A percentile compares a stretch with the other conserved stretches of the same genome.
Evolutionary conservation across 2,113 vertebrate genomes (phyloP).

Genomic region (Alligator mississippiensis): DNA sequence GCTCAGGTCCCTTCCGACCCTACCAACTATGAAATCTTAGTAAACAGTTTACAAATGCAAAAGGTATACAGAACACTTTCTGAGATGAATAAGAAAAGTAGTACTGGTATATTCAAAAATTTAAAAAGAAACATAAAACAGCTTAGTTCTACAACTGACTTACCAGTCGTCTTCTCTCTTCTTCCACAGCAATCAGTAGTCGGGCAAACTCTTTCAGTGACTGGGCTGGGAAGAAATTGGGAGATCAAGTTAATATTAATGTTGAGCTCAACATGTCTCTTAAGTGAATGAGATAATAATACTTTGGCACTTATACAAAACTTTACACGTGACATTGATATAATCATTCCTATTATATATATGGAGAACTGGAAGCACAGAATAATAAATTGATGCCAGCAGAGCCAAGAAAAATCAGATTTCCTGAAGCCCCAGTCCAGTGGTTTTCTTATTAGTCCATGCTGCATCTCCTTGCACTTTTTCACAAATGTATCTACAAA

Average conservation of each 20-base stretch:
- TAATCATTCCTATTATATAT: not conserved
- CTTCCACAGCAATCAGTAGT: slow-evolving; percentile 93
- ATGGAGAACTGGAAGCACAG: not conserved
- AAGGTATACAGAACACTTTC: not conserved
- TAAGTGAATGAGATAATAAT: not conserved
- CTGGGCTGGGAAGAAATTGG: slow-evolving; percentile 84
- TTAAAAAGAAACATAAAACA: not conserved
- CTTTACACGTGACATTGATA: not conserved
- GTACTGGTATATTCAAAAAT: not conserved
- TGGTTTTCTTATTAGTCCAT: no score
- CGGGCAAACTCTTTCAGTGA: slow-evolving; percentile 97
- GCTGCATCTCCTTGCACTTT: not conserved
- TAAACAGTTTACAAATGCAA: not conserved
- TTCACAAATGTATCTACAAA: not conserved
- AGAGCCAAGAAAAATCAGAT: not conserved
- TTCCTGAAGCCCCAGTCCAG: no score
- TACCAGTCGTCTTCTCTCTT: slow-evolving; percentile 94
- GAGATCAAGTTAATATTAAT: not conserved
- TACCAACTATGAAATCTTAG: not conserved
- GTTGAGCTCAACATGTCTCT: not conserved
- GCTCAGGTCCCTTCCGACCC: no score
- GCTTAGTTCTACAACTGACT: slow-evolving; percentile 59
- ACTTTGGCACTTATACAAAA: not conserved
- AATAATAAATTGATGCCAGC: not conserved
- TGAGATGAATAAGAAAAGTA: not conserved